phyloP scores from a whole-genome alignment of 2,113 vertebrate genomes.

The Cynocephalus volans region DNA sequence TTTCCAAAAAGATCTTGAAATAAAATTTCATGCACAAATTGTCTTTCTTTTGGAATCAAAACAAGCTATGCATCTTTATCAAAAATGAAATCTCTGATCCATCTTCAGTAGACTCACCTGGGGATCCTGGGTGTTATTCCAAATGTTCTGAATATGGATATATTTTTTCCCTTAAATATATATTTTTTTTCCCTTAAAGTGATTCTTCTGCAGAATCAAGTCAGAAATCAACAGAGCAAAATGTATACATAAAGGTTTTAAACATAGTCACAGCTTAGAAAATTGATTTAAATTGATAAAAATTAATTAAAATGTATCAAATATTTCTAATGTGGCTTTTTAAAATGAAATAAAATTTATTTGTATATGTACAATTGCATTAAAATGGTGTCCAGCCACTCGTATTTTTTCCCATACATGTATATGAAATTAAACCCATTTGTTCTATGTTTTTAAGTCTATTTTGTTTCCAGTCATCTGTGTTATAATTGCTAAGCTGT shows the following conservation, averaged over 20 bases:
- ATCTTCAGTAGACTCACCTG: background rate
- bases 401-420: background rate
- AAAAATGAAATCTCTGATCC: background rate
- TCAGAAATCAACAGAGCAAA: background rate
- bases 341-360: conserved; percentile 20
- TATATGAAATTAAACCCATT: background rate
- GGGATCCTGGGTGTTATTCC: background rate
- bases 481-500: background rate
- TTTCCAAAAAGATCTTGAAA: background rate
- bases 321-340: conserved; percentile 42
- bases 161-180: background rate
- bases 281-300: background rate
- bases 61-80: background rate
- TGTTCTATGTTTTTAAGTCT: background rate
- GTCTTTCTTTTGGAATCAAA: background rate
- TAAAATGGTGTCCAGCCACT: background rate
- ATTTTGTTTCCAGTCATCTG: background rate
- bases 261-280: background rate
- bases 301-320: background rate
- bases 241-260: background rate
- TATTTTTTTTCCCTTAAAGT: background rate
- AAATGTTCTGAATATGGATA: background rate
- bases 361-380: background rate
- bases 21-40: background rate
- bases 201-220: background rate